Percentiles rank a stretch among this genome's conserved stretches.
Conservation (phyloP, 2,113 vertebrate genomes). For the Megaceryle torquata region DNA sequence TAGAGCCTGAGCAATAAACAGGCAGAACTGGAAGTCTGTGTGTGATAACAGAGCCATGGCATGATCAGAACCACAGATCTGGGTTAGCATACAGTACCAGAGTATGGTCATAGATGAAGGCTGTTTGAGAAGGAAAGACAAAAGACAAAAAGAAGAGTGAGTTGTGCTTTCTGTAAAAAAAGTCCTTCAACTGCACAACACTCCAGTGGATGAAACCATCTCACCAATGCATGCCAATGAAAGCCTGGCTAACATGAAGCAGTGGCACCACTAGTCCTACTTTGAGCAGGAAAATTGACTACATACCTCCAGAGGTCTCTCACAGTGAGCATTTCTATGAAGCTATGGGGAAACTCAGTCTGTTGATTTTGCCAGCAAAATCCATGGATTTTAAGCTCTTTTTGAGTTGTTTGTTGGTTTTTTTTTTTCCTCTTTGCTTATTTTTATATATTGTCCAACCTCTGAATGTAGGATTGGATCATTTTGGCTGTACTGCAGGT, state of each 20-base stretch:
- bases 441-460: not conserved
- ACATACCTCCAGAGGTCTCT: not conserved
- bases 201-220: not conserved
- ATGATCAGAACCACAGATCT: not conserved
- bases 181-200: rapidly evolving
- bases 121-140: not conserved
- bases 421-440: not conserved
- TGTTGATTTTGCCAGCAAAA: not conserved
- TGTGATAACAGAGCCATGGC: not conserved
- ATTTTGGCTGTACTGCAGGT: not conserved
- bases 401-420: not conserved
- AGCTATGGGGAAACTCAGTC: not conserved
- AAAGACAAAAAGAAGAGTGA: not conserved
- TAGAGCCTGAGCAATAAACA: not conserved
- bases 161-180: not conserved
- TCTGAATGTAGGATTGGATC: not conserved
- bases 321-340: not conserved
- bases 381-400: not conserved
- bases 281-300: not conserved
- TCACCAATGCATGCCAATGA: not conserved
- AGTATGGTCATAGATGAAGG: not conserved
- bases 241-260: not conserved
- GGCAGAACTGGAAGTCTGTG: not conserved
- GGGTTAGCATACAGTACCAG: not conserved
- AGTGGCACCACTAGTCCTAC: not conserved